Conservation (phyloP, 2,888 invertebrate genomes). For the Cephus pulcher region DNA sequence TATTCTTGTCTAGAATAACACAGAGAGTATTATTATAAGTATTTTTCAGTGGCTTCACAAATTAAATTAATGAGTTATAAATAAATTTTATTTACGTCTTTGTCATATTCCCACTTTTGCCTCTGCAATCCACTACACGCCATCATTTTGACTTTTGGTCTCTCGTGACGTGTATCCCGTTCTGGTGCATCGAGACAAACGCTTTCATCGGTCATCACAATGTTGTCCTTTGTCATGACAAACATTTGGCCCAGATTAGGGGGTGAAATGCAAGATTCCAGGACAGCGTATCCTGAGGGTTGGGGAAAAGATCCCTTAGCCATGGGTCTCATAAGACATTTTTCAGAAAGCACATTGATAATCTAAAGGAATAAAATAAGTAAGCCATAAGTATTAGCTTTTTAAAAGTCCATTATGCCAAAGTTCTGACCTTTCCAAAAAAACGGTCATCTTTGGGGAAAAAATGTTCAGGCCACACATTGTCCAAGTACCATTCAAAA, state of each 20-base stretch:
- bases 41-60: neutral
- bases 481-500: conserved; percentile 94
- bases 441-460: conserved; percentile 89
- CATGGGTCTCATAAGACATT: conserved; percentile 76
- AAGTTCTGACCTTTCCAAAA: conserved; percentile 79
- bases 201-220: conserved; percentile 89
- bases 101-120: conserved; percentile 78
- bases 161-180: conserved; percentile 67
- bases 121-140: conserved; percentile 76
- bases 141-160: conserved; percentile 76
- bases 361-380: conserved; percentile 63
- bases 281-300: conserved; percentile 77
- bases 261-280: conserved; percentile 74
- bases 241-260: conserved; percentile 76
- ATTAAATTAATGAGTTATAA: conserved; percentile 7
- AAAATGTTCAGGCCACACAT: conserved; percentile 97
- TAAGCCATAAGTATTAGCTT: neutral
- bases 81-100: conserved; percentile 57
- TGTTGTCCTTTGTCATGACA: conserved; percentile 77
- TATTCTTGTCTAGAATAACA: conserved; percentile 65
- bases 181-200: conserved; percentile 83
- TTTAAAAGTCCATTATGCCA: neutral
- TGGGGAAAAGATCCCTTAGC: conserved; percentile 74
- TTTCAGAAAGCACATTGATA: conserved; percentile 67
- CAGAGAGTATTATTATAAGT: conserved; percentile 17